Base-by-base conservation (phyloP, 2,113 vertebrate species). In the Callorhinus ursinus region DNA sequence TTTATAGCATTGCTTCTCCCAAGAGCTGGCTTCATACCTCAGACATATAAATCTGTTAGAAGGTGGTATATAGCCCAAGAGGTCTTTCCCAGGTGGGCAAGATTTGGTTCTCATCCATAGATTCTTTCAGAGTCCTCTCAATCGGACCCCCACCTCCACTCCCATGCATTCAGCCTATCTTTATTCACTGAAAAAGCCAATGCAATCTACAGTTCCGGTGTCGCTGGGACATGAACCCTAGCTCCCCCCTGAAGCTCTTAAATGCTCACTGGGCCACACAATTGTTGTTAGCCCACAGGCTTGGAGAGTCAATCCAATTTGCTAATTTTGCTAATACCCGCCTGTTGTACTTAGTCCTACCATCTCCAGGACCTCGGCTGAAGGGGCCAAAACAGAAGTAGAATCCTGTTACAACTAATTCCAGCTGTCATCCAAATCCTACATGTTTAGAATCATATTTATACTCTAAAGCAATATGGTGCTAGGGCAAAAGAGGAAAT, bases 31-130 rank as follows among this genome's bases (percentile, higher is more conserved):
- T 95, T 85, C 69, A 72, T 77, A 94, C 59, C 59, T 93, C 90
- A 91, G 77, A 93, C 96, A 89, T 93, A 97, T 59, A 95, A 97
- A 93, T 94, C 95, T 96, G 81, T 86, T 97, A 71, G 65, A 90
- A 53, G 46, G 63, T 92, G 49, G 88, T 59, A 95, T 90, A 81
- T 12, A 80, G 84, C 71, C 80, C 57, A 72, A 49, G 76, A 96
- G 55, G 67, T 92, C 94, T 87, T 94, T 93, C 65, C 74, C 53
- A 88, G 51, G 39, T 82, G 90, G 91, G 90, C 31, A 85, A 93
- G 81, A 93, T 95, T 96, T 82, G 72, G 51, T 82, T 93, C 55
- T 85, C 67, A 61, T 92, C 77, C 96, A 14, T 3, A 85, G 96
- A 82, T 42, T 90, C 80, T 92, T 95, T 96, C 88, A 90, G 51